Conservation (phyloP, 2,888 invertebrate genomes). For the Apodemia zela region DNA sequence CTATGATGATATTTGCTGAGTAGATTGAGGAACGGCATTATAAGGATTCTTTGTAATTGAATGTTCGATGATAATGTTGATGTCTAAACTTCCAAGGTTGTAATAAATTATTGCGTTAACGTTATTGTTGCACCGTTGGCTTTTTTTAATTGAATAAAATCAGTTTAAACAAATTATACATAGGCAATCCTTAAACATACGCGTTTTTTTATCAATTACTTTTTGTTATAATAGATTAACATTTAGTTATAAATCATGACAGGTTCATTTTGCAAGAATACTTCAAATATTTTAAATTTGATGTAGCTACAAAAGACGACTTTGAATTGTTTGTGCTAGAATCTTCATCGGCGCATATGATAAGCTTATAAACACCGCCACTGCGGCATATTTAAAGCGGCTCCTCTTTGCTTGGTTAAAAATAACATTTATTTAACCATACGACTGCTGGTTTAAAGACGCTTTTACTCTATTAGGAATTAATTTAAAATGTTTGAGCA, state of each 20-base stretch:
- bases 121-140: background rate
- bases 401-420: background rate
- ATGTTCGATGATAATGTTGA: slow-evolving; percentile 78
- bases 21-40: background rate
- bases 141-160: background rate
- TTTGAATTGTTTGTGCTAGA: background rate
- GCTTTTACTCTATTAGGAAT: slow-evolving; percentile 1
- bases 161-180: background rate
- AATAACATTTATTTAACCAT: background rate
- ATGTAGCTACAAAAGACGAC: background rate
- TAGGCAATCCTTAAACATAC: background rate
- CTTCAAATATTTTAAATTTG: background rate
- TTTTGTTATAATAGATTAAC: background rate
- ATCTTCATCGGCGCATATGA: background rate
- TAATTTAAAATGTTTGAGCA: slow-evolving; percentile 28
- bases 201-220: background rate
- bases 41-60: slow-evolving; percentile 45
- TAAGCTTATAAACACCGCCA: background rate
- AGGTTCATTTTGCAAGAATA: background rate
- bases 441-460: background rate
- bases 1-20: slow-evolving; percentile 29
- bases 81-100: slow-evolving; percentile 20
- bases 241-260: background rate
- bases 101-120: background rate
- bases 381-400: slow-evolving; percentile 1